Percentiles rank a stretch among this genome's conserved stretches.
phyloP scores from a whole-genome alignment of 2,797 vertebrate genomes.

The Borostomias antarcticus region DNA sequence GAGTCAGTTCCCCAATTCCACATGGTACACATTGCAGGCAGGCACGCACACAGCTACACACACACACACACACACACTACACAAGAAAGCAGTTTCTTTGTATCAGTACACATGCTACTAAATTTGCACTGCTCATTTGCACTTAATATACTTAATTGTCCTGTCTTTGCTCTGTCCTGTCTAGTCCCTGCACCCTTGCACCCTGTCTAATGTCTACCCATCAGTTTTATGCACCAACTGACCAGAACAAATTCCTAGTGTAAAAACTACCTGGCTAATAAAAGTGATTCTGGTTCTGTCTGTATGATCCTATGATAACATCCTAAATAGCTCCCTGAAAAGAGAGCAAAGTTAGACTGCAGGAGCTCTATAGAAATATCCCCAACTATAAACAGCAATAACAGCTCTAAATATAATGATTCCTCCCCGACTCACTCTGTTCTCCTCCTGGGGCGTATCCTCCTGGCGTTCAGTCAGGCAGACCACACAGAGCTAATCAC shows the following conservation, averaged over 20 bases:
- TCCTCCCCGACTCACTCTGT: background rate
- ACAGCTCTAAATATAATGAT: background rate
- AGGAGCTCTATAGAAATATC: background rate
- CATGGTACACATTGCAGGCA: background rate
- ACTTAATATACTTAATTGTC: too few species aligned
- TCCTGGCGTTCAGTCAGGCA: slow-evolving; percentile 11
- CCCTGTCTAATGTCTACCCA: too few species aligned
- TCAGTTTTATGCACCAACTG: too few species aligned
- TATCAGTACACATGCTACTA: background rate
- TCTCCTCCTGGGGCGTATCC: background rate
- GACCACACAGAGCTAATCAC: background rate
- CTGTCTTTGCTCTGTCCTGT: too few species aligned
- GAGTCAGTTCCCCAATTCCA: background rate
- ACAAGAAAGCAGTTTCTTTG: too few species aligned
- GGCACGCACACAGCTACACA: too few species aligned
- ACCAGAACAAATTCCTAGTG: too few species aligned
- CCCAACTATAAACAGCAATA: background rate
- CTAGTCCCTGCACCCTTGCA: too few species aligned
- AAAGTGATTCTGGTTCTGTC: too few species aligned
- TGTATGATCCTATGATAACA: background rate
- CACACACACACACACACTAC: background rate
- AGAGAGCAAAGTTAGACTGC: background rate
- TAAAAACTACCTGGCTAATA: too few species aligned
- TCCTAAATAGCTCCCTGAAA: background rate
- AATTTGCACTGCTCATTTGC: too few species aligned